Percentiles rank a stretch among this genome's conserved stretches.
phyloP scores from a whole-genome alignment of 2,113 vertebrate genomes.

The Hydropotes inermis region DNA sequence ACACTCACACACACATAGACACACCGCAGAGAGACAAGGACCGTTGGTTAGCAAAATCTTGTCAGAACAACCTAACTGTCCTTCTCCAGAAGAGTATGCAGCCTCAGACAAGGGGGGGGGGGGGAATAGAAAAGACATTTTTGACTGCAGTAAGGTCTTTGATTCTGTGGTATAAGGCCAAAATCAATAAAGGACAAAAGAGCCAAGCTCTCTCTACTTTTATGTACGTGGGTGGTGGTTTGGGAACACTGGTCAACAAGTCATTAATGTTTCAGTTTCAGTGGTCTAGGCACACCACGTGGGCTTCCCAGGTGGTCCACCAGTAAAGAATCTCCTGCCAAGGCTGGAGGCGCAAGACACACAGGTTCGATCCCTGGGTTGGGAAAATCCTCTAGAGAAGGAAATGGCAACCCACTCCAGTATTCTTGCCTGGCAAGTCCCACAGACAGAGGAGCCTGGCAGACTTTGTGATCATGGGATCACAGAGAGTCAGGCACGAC shows the following conservation, averaged over 20 bases:
- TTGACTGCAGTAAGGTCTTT: not conserved
- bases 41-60: constrained; percentile 6
- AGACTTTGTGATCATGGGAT: not conserved
- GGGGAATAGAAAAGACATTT: not conserved
- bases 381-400: not conserved
- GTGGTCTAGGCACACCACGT: not conserved
- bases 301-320: not conserved
- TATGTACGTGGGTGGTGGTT: not conserved
- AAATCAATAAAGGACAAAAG: not conserved
- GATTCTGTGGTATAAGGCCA: not conserved
- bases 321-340: not conserved
- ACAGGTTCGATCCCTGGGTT: not conserved
- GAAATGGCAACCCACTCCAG: not conserved
- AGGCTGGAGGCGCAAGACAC: not conserved
- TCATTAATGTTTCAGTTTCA: constrained; percentile 1
- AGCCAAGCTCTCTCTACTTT: not conserved
- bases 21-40: not conserved
- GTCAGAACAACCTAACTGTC: not conserved
- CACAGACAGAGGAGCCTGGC: not conserved
- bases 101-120: not conserved
- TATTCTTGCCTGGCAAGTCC: not conserved
- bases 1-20: not conserved
- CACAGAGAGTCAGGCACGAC: not conserved
- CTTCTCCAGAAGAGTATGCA: not conserved
- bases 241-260: not conserved